phyloP scores from a whole-genome alignment of 2,888 invertebrate genomes.

The Conchocele bisecta region DNA sequence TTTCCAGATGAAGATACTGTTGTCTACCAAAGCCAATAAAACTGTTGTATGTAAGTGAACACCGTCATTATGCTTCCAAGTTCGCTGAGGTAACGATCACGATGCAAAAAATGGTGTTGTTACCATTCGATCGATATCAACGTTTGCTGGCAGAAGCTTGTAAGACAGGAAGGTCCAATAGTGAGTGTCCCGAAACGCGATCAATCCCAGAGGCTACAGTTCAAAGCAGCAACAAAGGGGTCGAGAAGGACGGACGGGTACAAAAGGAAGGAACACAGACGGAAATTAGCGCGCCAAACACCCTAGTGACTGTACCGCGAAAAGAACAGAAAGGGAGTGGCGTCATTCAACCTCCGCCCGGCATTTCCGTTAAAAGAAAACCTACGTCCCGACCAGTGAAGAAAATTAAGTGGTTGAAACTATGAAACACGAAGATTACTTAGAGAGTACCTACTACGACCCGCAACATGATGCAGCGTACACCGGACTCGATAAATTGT shows the following conservation, averaged over 20 bases:
- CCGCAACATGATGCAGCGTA: slow-evolving; percentile 42
- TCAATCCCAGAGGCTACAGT: too few species aligned
- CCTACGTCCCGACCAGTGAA: neutral
- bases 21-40: slow-evolving; percentile 33
- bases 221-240: too few species aligned
- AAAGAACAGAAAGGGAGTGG: slow-evolving; percentile 15
- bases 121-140: slow-evolving; percentile 34
- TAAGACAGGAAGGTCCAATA: too few species aligned
- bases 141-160: slow-evolving; percentile 11
- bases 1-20: slow-evolving; percentile 46
- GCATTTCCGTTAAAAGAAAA: slow-evolving; percentile 20
- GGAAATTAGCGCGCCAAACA: slow-evolving; percentile 31
- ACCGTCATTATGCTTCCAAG: too few species aligned
- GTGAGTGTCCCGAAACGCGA: too few species aligned
- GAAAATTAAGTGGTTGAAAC: slow-evolving; percentile 40
- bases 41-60: too few species aligned
- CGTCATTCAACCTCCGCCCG: slow-evolving; percentile 31
- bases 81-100: neutral
- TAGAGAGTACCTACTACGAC: slow-evolving; percentile 47
- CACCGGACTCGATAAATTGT: slow-evolving; percentile 50
- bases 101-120: slow-evolving; percentile 21
- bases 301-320: slow-evolving; percentile 18
- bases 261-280: too few species aligned
- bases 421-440: slow-evolving; percentile 38
- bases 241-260: too few species aligned